Conservation (phyloP, 2,888 invertebrate species). For the Drosophila subquinaria region DNA sequence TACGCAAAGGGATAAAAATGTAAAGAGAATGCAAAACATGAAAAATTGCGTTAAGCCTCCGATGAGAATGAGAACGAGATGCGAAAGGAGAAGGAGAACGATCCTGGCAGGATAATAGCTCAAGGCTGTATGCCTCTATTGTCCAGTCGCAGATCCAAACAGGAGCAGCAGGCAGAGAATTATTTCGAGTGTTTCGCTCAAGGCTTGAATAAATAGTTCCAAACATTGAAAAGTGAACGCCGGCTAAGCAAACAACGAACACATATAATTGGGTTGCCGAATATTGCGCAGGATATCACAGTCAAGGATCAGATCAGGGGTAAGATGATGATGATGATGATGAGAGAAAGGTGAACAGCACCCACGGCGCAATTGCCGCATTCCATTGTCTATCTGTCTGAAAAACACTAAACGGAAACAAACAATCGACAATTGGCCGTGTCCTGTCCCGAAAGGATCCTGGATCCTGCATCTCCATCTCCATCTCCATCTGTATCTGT, state of each 20-base stretch:
- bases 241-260: slow-evolving; percentile 75
- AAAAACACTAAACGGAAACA: slow-evolving; percentile 60
- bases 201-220: slow-evolving; percentile 69
- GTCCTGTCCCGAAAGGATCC: slow-evolving; percentile 27
- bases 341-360: slow-evolving; percentile 39
- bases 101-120: slow-evolving; percentile 68
- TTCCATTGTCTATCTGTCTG: slow-evolving; percentile 11
- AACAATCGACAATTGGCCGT: slow-evolving; percentile 63
- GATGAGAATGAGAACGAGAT: slow-evolving; percentile 5
- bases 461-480: too few species aligned
- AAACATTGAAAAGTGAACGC: slow-evolving; percentile 15
- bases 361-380: slow-evolving; percentile 49
- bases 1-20: slow-evolving; percentile 33
- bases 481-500: slow-evolving; percentile 18
- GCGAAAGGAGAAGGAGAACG: neutral
- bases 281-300: slow-evolving; percentile 68
- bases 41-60: slow-evolving; percentile 43
- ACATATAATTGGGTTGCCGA: slow-evolving; percentile 73
- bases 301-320: slow-evolving; percentile 18
- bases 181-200: slow-evolving; percentile 34
- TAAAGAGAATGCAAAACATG: slow-evolving; percentile 56
- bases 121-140: slow-evolving; percentile 78
- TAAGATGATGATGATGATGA: neutral
- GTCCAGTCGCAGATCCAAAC: slow-evolving; percentile 36
- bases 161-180: slow-evolving; percentile 5